Conservation (phyloP, 2,113 vertebrate species). For the Ceyx margarethae region DNA sequence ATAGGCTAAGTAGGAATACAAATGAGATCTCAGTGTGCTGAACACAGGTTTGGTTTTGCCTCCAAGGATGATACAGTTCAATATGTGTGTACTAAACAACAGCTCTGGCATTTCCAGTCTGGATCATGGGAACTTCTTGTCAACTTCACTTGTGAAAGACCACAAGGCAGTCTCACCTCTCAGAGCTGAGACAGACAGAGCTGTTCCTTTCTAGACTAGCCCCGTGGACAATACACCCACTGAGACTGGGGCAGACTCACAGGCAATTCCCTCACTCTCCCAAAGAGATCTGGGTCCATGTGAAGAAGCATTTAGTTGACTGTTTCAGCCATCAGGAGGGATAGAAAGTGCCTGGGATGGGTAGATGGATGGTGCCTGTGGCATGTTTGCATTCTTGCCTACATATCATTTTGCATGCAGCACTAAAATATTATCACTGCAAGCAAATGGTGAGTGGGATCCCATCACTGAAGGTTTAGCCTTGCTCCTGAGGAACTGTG, state of each 20-base stretch:
- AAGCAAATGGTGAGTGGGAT: neutral
- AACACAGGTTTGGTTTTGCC: neutral
- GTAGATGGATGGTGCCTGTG: neutral
- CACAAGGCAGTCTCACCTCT: neutral
- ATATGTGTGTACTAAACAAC: accelerated
- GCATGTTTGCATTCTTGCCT: neutral
- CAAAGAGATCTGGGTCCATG: neutral
- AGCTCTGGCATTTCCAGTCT: neutral
- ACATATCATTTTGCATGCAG: neutral
- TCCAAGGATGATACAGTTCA: neutral
- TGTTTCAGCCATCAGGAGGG: neutral
- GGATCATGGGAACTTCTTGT: neutral
- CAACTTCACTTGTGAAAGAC: neutral
- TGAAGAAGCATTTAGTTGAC: neutral
- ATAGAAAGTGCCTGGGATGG: neutral
- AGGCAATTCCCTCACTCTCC: neutral
- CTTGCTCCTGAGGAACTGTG: neutral
- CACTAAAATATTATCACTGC: neutral
- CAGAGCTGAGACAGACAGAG: neutral
- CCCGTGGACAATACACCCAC: accelerated
- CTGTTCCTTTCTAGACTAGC: neutral
- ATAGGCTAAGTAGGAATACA: neutral
- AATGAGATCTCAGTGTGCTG: neutral
- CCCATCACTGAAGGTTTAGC: neutral
- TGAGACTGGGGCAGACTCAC: neutral